Conservation (phyloP, 2,797 vertebrate species). For the Halcyon leucocephala region DNA sequence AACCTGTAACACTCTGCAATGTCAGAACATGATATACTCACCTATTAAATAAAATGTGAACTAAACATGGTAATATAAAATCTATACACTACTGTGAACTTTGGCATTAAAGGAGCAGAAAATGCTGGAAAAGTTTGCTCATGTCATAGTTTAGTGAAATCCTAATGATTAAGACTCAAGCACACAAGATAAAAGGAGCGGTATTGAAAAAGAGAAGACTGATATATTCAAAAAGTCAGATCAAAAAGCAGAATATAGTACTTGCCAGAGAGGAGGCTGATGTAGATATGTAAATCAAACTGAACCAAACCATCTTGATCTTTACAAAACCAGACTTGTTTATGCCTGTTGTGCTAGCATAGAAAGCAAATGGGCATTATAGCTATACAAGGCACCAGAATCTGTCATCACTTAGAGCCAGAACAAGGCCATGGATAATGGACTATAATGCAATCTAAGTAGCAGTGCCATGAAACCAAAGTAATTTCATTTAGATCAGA, state of each 20-base stretch:
- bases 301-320: background rate
- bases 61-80: background rate
- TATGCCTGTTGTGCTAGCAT: background rate
- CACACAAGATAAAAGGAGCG: background rate
- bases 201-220: background rate
- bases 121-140: background rate
- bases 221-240: background rate
- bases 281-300: background rate
- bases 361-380: background rate
- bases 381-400: background rate
- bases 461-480: constrained; percentile 1
- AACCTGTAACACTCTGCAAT: background rate
- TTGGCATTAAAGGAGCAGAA: background rate
- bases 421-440: background rate
- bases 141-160: background rate
- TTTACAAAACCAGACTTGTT: background rate
- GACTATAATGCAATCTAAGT: background rate
- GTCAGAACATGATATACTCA: background rate
- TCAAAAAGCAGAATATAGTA: background rate
- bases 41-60: background rate
- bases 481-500: constrained; percentile 37
- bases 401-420: background rate
- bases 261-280: background rate
- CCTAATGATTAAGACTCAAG: background rate
- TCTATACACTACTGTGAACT: background rate